Conservation (phyloP, 2,888 invertebrate species). For the Clitarchus hookeri region DNA sequence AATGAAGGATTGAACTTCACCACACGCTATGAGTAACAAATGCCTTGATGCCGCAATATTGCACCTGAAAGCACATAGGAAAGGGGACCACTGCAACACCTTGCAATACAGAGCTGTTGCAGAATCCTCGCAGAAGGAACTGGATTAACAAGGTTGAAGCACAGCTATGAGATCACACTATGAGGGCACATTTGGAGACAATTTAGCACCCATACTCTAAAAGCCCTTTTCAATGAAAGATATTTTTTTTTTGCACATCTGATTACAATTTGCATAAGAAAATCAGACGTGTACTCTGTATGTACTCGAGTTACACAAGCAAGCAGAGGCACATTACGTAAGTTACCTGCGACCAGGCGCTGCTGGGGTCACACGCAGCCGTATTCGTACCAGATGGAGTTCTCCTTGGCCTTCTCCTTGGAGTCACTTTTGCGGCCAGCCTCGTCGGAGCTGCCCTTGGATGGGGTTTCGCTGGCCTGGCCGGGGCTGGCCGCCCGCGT, state of each 20-base stretch:
- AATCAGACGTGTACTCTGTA: neutral
- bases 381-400: conserved; percentile 89
- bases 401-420: conserved; percentile 58
- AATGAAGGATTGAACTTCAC: no score
- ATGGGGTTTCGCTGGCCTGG: conserved; percentile 41
- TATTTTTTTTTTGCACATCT: neutral
- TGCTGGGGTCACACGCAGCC: conserved; percentile 74
- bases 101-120: neutral
- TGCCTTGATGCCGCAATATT: no score
- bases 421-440: neutral
- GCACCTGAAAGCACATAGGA: no score
- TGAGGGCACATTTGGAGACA: neutral
- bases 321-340: no score
- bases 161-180: neutral
- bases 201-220: neutral
- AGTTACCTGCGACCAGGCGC: no score
- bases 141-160: neutral
- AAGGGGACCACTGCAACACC: neutral
- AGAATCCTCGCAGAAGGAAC: neutral
- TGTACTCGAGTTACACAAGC: no score
- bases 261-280: neutral
- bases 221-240: neutral
- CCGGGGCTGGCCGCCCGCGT: conserved; percentile 45
- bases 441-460: conserved; percentile 27
- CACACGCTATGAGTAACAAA: no score